Evolutionary conservation across 1,140 invertebrate genomes (phyloP), one percentile per base, ranked within the genome.

Genomic region (Heliconius melpomene): DNA sequence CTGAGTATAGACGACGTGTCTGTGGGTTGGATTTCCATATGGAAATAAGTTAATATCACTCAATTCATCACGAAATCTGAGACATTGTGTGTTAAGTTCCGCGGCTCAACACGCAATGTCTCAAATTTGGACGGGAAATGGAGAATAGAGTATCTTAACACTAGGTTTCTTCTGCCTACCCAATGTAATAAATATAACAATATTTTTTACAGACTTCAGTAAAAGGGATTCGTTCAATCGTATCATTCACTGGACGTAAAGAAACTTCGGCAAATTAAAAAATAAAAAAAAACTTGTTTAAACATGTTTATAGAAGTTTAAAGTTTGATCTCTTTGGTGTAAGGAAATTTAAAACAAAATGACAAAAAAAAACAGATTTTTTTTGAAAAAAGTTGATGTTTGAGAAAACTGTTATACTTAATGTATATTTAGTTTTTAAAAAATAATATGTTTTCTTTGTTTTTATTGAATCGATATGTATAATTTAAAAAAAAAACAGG

Each of bases 201-300:
- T 16, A 38, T 52, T 72, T 82, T 90, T 93, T 92, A 88, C 95
- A 98, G 97, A 97, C 97, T 76, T 98, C 97, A 26, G 97, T 98
- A 50, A 98, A 98, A 95, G 97, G 97, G 32, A 98, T 98, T 84
- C 96, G 97, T 80, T 98, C 97, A 72, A 98, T 98, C 81, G 97
- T 98, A 36, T 97, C 97, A 73, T 98, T 98, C 95, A 96, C 97
- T 26, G 96, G 95, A 18, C 94, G 96, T 54, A 97, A 97, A 91
- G 97, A 97, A 80, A 95, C 96, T 18, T 74, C 79, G 3, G 36
- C 79, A 18, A 80, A 80, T 54, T 80, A 72, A 77, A 71, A 66
- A 66, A 66, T 3, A 60, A 60, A 66, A 29, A 23, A 3, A 46
- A 13, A 46, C 13, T 46, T 66, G n/a, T 13, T 13, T 6, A 7